Conservation (phyloP, 2,888 invertebrate species). For the Melinaea menophilus region DNA sequence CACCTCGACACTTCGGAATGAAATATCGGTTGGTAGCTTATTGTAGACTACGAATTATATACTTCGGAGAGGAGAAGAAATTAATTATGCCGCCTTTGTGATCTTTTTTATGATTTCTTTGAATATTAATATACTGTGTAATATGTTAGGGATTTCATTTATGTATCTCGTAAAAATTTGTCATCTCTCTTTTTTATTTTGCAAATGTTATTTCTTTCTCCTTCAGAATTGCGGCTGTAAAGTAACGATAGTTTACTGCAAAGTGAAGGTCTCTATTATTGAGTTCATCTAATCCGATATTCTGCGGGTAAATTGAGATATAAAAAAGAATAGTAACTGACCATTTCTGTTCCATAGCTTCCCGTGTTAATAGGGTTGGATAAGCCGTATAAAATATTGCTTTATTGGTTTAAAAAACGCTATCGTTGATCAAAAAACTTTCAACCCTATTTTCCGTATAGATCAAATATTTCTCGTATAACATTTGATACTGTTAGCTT, state of each 20-base stretch:
- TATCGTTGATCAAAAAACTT: too few species aligned
- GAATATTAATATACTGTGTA: too few species aligned
- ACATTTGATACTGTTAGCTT: background rate
- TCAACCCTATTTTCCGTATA: too few species aligned
- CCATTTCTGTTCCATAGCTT: background rate
- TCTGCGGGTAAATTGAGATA: conserved; percentile 6
- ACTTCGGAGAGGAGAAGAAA: conserved; percentile 10
- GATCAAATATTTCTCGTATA: background rate
- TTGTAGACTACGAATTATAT: conserved; percentile 25
- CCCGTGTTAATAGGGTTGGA: conserved; percentile 1
- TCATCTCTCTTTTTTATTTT: background rate
- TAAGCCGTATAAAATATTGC: background rate
- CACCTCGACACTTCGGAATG: conserved; percentile 25
- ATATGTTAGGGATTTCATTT: background rate
- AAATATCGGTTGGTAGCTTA: conserved; percentile 23
- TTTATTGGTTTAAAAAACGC: too few species aligned
- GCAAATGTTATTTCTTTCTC: conserved; percentile 6
- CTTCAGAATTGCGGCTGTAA: background rate
- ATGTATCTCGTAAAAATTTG: background rate
- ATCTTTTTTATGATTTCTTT: conserved; percentile 3
- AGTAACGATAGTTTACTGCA: conserved; percentile 3
- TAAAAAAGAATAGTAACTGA: conserved; percentile 3
- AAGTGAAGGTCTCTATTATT: conserved; percentile 6
- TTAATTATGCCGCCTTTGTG: conserved; percentile 11
- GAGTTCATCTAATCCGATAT: conserved; percentile 7